phyloP scores from a whole-genome alignment of 2,797 vertebrate genomes.

The Erethizon dorsatum region DNA sequence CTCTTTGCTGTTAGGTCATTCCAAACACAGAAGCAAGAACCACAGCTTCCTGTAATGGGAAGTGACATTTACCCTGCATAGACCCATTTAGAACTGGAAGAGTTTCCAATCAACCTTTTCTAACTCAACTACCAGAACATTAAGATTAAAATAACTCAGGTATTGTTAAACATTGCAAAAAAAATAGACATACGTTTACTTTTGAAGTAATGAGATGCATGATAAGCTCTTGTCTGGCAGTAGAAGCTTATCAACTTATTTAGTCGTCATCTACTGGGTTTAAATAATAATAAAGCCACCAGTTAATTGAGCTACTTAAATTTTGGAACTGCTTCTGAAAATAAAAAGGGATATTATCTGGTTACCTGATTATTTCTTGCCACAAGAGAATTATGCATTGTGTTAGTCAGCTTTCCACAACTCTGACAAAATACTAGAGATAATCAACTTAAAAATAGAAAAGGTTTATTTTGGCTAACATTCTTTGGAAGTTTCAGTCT shows the following conservation, averaged over 20 bases:
- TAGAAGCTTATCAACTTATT: neutral
- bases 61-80: neutral
- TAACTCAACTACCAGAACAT: neutral
- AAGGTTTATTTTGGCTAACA: neutral
- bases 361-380: neutral
- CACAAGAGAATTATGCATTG: neutral
- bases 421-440: neutral
- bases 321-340: conserved; percentile 19
- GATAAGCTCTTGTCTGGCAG: neutral
- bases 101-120: conserved; percentile 8
- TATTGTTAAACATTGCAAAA: conserved; percentile 26
- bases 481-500: neutral
- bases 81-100: neutral
- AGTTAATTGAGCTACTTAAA: neutral
- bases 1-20: neutral
- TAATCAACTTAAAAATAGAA: neutral
- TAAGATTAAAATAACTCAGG: conserved; percentile 29
- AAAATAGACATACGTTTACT: neutral
- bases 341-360: neutral
- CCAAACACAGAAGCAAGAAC: neutral
- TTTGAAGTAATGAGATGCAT: neutral
- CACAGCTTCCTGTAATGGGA: neutral
- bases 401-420: neutral
- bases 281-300: neutral
- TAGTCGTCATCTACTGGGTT: neutral